Base-by-base conservation (phyloP, 2,888 invertebrate genomes). In the Parelbella ahira region DNA sequence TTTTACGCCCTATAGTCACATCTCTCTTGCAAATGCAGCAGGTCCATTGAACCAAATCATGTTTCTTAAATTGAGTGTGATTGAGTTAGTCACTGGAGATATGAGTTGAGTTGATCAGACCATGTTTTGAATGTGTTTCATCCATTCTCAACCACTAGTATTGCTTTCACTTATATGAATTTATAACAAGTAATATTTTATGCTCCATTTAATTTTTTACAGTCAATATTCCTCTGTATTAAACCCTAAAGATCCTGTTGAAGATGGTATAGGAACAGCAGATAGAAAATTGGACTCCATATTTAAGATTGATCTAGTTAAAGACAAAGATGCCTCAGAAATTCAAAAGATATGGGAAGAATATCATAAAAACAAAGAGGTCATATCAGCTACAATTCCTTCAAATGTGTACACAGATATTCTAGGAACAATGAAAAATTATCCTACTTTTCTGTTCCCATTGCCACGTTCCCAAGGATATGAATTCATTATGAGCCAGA, bases 401-500 rank as follows among this genome's bases (percentile, higher is more conserved):
- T 55, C 73, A 0, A 74, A 88, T 2, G 83, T 90, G 5, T 95
- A 90, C 62, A 78, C 89, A 1, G 83, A 72, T 38, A 83, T 95
- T 45, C 84, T 88, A 49, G 64, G 83, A 15, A 89, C 88, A 18
- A 90, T 92, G 48, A 82, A 86, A 48, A 65, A 88, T 41, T 90
- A 89, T 69, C 91, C 93, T 0, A 90, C 92, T 13, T 97, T 97
- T 70, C 58, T 97, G 43, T 89, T 96, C 49, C 94, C 96, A 0
- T 67, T 97, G 49, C 96, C 96, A 0, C 89, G 95, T 34, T 90
- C 91, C 9, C 91, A 94, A 57, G 96, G 96, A 5, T 97, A 94
- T 63, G 96, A 97, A 74, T 96, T 96, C 68, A 91, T 96, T 37
- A 88, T 96, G 86, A 86, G 91, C 36, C 96, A 96, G 68, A 93